These are phyloP conservation scores for Centropus unirufus DNA, from an alignment of 2,113 vertebrate genomes.

Conservation along the genomic window DNA sequence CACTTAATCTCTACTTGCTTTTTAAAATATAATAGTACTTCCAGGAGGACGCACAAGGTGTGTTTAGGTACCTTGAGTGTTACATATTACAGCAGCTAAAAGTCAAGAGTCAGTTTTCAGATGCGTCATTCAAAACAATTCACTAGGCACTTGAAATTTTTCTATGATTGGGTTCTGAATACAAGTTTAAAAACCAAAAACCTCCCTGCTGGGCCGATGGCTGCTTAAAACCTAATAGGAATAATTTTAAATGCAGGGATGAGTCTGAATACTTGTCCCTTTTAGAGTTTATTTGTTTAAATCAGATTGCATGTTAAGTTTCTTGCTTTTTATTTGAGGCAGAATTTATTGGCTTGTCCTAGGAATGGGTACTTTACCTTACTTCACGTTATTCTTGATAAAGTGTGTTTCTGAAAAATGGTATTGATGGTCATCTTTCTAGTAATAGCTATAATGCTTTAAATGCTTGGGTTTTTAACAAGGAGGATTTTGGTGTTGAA, in stretches of 20 bases:
- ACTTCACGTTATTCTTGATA: neutral
- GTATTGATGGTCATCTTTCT: neutral
- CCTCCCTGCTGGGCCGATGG: fast-evolving
- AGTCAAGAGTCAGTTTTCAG: neutral
- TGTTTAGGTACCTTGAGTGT: neutral
- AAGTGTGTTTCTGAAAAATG: neutral
- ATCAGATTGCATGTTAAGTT: neutral
- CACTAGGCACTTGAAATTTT: neutral
- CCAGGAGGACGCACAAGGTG: neutral
- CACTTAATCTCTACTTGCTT: neutral
- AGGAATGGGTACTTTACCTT: neutral
- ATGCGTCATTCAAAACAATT: neutral
- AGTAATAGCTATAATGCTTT: neutral
- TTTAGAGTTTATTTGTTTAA: neutral
- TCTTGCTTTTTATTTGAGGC: neutral
- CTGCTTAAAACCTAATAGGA: neutral
- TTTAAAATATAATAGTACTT: neutral
- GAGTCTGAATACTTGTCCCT: neutral
- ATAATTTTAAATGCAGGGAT: neutral
- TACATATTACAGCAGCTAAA: neutral
- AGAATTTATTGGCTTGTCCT: neutral
- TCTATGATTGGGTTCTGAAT: neutral
- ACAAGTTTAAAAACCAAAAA: neutral
- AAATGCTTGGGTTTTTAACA: neutral
- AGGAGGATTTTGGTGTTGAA: neutral